Evolutionary conservation across 2,113 vertebrate species (phyloP).

Genomic region (Chionomys nivalis): DNA sequence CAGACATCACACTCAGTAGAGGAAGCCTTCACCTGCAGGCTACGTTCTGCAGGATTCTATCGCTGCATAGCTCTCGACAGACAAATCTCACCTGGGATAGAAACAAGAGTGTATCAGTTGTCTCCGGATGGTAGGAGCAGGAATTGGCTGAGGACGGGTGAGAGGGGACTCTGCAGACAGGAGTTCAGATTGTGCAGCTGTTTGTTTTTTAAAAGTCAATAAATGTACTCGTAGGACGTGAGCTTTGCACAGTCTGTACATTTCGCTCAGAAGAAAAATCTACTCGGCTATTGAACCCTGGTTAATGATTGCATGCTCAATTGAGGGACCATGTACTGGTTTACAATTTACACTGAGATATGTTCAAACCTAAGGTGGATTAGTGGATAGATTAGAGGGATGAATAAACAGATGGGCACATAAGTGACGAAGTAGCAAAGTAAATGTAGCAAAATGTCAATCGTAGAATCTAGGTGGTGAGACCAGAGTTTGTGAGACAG

Average conservation of each 20-base stretch:
- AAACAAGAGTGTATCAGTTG: neutral
- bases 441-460: neutral
- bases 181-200: neutral
- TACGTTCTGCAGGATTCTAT: neutral
- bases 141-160: neutral
- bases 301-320: neutral
- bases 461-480: neutral
- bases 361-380: neutral
- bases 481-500: neutral
- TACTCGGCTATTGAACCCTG: neutral
- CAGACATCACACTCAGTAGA: neutral
- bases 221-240: neutral
- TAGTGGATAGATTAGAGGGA: neutral
- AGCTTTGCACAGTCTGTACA: neutral
- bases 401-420: neutral
- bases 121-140: neutral
- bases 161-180: neutral
- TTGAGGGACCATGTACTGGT: neutral
- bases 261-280: slow-evolving; percentile 9
- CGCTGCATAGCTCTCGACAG: neutral
- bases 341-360: neutral
- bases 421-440: neutral
- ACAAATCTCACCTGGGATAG: neutral
- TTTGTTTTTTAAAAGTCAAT: slow-evolving; percentile 5
- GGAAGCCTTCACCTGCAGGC: neutral